Evolutionary conservation across 2,888 invertebrate genomes (phyloP), one percentile per base, ranked within the genome.

Genomic region (Mamestra brassicae): DNA sequence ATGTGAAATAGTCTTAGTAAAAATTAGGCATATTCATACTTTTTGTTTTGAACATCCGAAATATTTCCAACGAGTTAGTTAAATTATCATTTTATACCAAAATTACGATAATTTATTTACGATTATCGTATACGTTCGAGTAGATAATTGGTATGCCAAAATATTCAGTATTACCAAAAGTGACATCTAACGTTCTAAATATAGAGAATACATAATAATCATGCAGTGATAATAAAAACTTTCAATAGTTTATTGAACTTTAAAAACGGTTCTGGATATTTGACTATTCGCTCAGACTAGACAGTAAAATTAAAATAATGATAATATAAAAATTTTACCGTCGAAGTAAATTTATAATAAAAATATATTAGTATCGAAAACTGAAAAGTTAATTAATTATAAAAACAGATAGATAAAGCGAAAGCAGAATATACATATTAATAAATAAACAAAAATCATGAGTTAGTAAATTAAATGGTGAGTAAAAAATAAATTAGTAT

Each of bases 381-480:
- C 42, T 55, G 54, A 77, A 77, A 74, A 47, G n/a, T 71, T 71
- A 68, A 45, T 71, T 34, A 13, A 45, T 55, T 54, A 54, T n/a
- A 54, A 70, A 80, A 34, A 34, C 52, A 79, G 52, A 80, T 69
- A 77, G 50, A 72, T 38, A 68, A 74, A 83, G 85, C 85, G 68
- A 74, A 85, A 85, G 81, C 85, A 42, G 42, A 50, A 75, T 60
- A 65, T 34, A 61, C 13, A 75, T 50, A 45, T 71, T 71, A 74
- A 74, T 65, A 67, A 62, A 73, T 45, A 74, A 67, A 70, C 11
- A 54, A 69, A 80, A 73, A 45, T 2, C 26, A 78, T 67, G 52
- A 64, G 58, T 82, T 81, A 76, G 34, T 61, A 1, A 60, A 52
- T 70, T 54, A 67, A 52, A 75, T 38, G 5, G 26, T 63, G 38